Conservation (phyloP, 2,113 vertebrate genomes). For the Macquaria australasica region DNA sequence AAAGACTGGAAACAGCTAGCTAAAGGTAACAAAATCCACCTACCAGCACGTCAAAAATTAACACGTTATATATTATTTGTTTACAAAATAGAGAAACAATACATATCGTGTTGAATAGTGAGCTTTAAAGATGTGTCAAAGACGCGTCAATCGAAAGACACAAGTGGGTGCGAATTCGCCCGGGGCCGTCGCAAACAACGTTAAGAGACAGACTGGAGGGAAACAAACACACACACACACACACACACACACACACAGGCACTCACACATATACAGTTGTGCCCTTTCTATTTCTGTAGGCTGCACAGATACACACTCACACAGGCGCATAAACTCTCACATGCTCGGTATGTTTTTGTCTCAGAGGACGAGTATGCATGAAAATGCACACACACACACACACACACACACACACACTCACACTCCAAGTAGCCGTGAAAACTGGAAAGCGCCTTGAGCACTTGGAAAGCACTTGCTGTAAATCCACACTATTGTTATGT, state of each 20-base stretch:
- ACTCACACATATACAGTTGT: background rate
- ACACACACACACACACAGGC: background rate
- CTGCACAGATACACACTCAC: constrained; percentile 14
- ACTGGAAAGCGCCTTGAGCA: constrained; percentile 46
- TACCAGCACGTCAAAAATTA: background rate
- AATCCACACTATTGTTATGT: constrained; percentile 62
- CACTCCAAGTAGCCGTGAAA: constrained; percentile 42
- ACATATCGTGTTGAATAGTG: background rate
- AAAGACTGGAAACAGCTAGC: too few species aligned
- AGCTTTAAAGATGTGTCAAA: background rate
- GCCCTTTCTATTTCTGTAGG: constrained; percentile 2
- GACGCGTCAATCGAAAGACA: too few species aligned
- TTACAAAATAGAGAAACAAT: background rate
- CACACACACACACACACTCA: background rate
- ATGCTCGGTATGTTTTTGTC: constrained; percentile 21
- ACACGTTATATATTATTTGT: background rate
- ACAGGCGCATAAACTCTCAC: constrained; percentile 1
- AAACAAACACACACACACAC: background rate
- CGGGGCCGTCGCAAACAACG: too few species aligned
- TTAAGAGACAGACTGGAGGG: too few species aligned
- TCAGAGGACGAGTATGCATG: background rate
- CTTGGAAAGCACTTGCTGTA: constrained; percentile 59
- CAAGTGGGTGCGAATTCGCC: too few species aligned
- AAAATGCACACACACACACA: constrained; percentile 16
- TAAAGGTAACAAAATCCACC: too few species aligned